Percentiles rank a stretch among this genome's conserved stretches.
These are phyloP conservation scores for Enteromius unitaeniatus DNA, from an alignment of 2,797 vertebrate genomes.

Conservation along the genomic window DNA sequence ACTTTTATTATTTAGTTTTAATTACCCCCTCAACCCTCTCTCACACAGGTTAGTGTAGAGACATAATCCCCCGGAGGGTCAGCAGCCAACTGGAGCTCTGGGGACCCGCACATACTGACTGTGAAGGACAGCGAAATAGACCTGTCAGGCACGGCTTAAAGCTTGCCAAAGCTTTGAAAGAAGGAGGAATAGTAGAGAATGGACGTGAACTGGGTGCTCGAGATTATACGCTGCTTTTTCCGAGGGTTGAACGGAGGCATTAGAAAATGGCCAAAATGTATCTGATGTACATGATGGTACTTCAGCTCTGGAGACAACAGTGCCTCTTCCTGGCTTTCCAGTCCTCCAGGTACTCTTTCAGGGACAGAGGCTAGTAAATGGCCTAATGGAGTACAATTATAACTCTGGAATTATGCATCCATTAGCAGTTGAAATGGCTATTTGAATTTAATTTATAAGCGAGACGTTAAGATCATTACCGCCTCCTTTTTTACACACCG, in stretches of 20 bases:
- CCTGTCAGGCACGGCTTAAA: constrained; percentile 54
- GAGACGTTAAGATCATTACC: constrained; percentile 61
- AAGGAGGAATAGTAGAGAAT: constrained; percentile 32
- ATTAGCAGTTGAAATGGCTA: constrained; percentile 64
- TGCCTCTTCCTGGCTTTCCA: constrained; percentile 25
- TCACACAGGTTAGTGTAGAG: constrained; percentile 79
- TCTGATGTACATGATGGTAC: constrained; percentile 24
- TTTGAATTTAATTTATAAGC: constrained; percentile 68
- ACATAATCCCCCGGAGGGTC: constrained; percentile 75
- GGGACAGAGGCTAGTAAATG: constrained; percentile 62
- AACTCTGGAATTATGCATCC: constrained; percentile 70
- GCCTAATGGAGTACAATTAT: constrained; percentile 63
- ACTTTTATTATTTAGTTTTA: constrained; percentile 85
- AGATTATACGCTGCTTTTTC: constrained; percentile 23
- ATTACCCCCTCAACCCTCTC: constrained; percentile 83
- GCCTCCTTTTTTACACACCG: constrained; percentile 22
- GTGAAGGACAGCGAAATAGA: constrained; percentile 66
- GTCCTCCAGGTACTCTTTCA: constrained; percentile 45
- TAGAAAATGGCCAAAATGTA: constrained; percentile 24
- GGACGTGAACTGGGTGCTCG: constrained; percentile 22
- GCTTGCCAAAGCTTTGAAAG: constrained; percentile 47
- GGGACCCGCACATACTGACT: constrained; percentile 69
- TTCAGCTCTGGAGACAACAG: constrained; percentile 39
- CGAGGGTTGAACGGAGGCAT: not conserved
- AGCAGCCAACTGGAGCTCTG: constrained; percentile 67